These are phyloP conservation scores for Heliconius sara DNA, from an alignment of 2,888 invertebrate species.

Conservation along the genomic window DNA sequence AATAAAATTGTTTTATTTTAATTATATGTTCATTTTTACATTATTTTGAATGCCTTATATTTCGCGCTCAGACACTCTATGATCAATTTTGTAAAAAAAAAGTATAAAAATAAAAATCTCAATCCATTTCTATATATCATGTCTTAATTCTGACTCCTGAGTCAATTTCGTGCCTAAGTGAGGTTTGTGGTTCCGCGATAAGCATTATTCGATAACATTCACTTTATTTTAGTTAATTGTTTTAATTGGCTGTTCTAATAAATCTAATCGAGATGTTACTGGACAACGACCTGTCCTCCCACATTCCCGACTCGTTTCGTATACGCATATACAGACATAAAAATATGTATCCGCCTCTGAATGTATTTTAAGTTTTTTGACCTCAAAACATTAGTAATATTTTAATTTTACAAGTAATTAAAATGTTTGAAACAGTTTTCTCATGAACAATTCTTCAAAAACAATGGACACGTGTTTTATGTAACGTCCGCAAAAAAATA, in stretches of 20 bases:
- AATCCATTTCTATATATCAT: background rate
- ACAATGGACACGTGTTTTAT: constrained; percentile 24
- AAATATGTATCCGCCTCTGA: constrained; percentile 23
- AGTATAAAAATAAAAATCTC: background rate
- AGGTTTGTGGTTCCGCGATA: constrained; percentile 7
- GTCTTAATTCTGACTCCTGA: background rate
- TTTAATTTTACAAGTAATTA: constrained; percentile 26
- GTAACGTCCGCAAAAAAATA: constrained; percentile 16
- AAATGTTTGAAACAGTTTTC: constrained; percentile 22
- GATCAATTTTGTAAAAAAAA: no score
- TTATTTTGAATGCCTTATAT: no score
- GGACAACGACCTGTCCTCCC: constrained; percentile 45
- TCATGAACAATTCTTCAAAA: constrained; percentile 58
- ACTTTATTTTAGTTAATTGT: constrained; percentile 14
- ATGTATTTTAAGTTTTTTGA: constrained; percentile 35
- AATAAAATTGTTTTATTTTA: no score
- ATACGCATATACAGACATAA: constrained; percentile 6
- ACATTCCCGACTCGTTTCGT: constrained; percentile 39
- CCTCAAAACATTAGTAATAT: constrained; percentile 28
- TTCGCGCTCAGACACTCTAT: no score
- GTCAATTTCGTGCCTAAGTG: background rate
- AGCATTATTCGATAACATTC: background rate
- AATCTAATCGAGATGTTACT: constrained; percentile 34
- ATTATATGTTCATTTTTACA: no score
- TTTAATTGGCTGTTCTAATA: constrained; percentile 32